Percentiles rank a stretch among this genome's conserved stretches.
These are phyloP conservation scores for Tragelaphus imberbis DNA, from an alignment of 2,113 vertebrate genomes.

Conservation along the genomic window DNA sequence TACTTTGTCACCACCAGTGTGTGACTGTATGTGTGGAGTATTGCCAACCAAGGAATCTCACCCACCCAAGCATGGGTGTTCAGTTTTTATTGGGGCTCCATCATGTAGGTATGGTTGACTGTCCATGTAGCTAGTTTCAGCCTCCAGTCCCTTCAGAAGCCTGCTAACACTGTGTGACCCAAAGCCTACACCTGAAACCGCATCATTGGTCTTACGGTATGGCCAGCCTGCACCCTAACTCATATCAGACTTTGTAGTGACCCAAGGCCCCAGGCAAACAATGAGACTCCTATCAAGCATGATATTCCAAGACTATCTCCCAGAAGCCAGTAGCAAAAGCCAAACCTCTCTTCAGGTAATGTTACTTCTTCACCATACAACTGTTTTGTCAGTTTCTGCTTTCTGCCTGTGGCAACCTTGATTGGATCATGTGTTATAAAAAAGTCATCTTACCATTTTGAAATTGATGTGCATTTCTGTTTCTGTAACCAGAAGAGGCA, in stretches of 20 bases:
- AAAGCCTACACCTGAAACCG: not conserved
- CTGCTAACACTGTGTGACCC: not conserved
- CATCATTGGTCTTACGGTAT: not conserved
- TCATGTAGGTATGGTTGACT: not conserved
- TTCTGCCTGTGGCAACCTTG: not conserved
- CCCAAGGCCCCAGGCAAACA: not conserved
- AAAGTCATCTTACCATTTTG: not conserved
- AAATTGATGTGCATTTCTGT: not conserved
- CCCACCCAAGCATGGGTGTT: not conserved
- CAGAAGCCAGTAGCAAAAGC: not conserved
- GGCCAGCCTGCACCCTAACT: not conserved
- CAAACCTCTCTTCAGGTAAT: not conserved
- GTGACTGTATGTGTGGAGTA: not conserved
- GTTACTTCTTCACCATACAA: not conserved
- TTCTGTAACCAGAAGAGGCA: not conserved
- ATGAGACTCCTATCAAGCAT: not conserved
- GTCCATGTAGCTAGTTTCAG: not conserved
- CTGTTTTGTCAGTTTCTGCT: not conserved
- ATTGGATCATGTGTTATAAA: not conserved
- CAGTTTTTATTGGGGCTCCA: not conserved
- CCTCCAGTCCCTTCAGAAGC: not conserved
- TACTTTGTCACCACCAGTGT: not conserved
- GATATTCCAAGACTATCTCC: not conserved
- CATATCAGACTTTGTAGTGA: not conserved
- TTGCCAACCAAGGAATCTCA: not conserved